A percentile compares a stretch with the other conserved stretches of the same genome.
phyloP scores from a whole-genome alignment of 2,888 invertebrate species.

The Gasteruption jaculator region DNA sequence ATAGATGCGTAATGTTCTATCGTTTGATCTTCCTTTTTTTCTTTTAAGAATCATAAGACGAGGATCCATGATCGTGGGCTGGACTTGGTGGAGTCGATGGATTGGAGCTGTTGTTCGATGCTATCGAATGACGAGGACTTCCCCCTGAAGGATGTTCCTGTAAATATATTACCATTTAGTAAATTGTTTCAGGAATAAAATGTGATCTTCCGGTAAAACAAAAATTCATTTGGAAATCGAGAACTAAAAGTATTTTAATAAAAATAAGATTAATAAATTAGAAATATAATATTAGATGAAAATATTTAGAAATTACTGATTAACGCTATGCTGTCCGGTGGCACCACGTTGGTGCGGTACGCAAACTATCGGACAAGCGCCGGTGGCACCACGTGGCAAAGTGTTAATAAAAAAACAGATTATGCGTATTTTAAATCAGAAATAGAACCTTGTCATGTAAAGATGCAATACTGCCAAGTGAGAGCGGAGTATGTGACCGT shows the following conservation, averaged over 20 bases:
- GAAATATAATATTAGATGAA: slow-evolving; percentile 4
- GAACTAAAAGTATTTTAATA: too few species aligned
- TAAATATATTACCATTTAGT: too few species aligned
- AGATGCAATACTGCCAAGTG: slow-evolving; percentile 74
- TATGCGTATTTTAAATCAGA: background rate
- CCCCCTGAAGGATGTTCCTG: slow-evolving; percentile 53
- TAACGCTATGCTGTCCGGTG: too few species aligned
- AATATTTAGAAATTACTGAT: too few species aligned
- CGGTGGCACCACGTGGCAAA: too few species aligned
- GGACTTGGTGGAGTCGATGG: slow-evolving; percentile 70
- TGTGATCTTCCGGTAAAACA: too few species aligned
- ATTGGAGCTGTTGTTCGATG: slow-evolving; percentile 71
- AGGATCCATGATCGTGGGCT: slow-evolving; percentile 63
- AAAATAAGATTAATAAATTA: slow-evolving; percentile 6
- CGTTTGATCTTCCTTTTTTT: slow-evolving; percentile 4
- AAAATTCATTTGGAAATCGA: too few species aligned
- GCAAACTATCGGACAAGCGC: too few species aligned
- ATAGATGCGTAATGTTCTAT: slow-evolving; percentile 5
- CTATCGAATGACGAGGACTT: slow-evolving; percentile 68
- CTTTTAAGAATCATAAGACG: slow-evolving; percentile 63
- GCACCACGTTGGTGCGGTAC: too few species aligned
- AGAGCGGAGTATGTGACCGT: slow-evolving; percentile 64
- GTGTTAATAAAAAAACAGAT: too few species aligned
- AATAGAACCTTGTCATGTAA: slow-evolving; percentile 64
- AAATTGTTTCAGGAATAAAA: too few species aligned